These are phyloP conservation scores for Cephus runcator DNA, from an alignment of 2,888 invertebrate genomes.

Conservation along the genomic window DNA sequence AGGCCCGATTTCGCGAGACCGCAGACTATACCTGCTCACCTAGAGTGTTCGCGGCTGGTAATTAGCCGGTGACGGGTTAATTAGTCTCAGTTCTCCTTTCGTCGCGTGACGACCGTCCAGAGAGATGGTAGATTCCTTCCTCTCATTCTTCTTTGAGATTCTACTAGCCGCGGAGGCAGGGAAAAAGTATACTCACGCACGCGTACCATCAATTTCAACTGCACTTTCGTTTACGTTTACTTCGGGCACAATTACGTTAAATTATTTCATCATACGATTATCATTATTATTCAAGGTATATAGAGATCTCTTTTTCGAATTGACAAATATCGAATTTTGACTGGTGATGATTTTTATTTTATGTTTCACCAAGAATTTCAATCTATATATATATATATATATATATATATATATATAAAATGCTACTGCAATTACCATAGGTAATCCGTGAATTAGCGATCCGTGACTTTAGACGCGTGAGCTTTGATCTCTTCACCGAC, in stretches of 20 bases:
- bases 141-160: neutral
- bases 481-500: neutral
- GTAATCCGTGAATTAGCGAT: neutral
- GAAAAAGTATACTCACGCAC: neutral
- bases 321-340: neutral
- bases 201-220: neutral
- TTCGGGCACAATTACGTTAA: neutral
- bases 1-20: neutral
- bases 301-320: neutral
- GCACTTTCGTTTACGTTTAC: neutral
- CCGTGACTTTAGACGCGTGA: neutral
- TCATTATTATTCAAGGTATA: neutral
- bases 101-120: slow-evolving; percentile 48
- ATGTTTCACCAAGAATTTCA: neutral
- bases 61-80: slow-evolving; percentile 57
- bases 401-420: neutral
- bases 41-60: slow-evolving; percentile 23
- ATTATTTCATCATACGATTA: neutral
- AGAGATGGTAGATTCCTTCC: slow-evolving; percentile 34
- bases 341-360: neutral
- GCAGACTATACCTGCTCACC: neutral
- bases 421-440: neutral
- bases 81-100: slow-evolving; percentile 50
- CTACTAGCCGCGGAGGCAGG: neutral
- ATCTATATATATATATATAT: no score